phyloP scores from a whole-genome alignment of 2,888 invertebrate species.

The Latrodectus hesperus region DNA sequence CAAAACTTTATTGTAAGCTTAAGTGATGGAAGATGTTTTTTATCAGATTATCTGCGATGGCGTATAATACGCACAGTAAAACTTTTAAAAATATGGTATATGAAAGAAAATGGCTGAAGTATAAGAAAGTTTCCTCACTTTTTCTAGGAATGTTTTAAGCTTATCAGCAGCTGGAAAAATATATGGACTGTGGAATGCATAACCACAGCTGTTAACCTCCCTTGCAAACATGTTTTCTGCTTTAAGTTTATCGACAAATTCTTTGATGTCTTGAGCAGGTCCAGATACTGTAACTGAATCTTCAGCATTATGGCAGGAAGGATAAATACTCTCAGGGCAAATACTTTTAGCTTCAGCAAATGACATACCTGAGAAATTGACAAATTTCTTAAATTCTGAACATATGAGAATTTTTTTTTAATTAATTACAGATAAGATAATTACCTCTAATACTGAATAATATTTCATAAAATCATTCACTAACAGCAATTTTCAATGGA shows the following conservation, averaged over 20 bases:
- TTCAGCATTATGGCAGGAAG: constrained; percentile 95
- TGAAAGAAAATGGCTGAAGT: too few species aligned
- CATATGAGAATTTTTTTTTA: too few species aligned
- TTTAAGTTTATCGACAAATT: constrained; percentile 83
- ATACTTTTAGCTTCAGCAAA: constrained; percentile 87
- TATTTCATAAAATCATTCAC: too few species aligned
- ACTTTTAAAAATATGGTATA: too few species aligned
- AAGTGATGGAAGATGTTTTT: too few species aligned
- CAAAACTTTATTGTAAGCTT: too few species aligned
- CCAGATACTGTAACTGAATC: constrained; percentile 97
- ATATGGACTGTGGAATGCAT: constrained; percentile 96
- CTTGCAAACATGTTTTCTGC: constrained; percentile 88
- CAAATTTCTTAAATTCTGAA: too few species aligned
- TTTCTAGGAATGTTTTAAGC: constrained; percentile 84
- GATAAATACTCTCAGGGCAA: constrained; percentile 85
- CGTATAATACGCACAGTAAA: too few species aligned
- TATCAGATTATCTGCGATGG: too few species aligned
- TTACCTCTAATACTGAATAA: too few species aligned
- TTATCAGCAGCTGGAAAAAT: constrained; percentile 89
- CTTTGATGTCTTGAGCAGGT: constrained; percentile 82
- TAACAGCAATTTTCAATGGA: too few species aligned
- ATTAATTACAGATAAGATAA: too few species aligned
- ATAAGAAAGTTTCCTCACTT: constrained; percentile 75
- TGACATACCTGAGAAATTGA: constrained; percentile 78
- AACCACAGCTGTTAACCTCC: constrained; percentile 88